A percentile compares a stretch with the other conserved stretches of the same genome.
Conservation (phyloP, 2,113 vertebrate species). For the Morone chrysops region DNA sequence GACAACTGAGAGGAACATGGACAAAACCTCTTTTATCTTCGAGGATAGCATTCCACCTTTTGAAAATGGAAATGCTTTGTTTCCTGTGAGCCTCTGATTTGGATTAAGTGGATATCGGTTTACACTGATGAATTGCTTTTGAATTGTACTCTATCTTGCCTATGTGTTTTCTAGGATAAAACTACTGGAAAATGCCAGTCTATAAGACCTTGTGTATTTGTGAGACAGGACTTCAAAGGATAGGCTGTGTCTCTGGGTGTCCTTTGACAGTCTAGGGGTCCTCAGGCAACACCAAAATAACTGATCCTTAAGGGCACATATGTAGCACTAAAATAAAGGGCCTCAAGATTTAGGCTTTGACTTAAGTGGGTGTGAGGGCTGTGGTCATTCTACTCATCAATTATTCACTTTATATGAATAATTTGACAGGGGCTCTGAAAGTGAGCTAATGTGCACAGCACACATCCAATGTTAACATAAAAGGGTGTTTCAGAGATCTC, state of each 20-base stretch:
- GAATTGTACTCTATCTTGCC: conserved; percentile 4
- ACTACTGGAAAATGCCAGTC: not conserved
- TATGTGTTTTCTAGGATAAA: not conserved
- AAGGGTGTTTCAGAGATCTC: conserved; percentile 63
- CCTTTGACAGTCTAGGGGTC: conserved; percentile 59
- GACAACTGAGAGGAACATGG: conserved; percentile 60
- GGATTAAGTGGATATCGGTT: conserved; percentile 46
- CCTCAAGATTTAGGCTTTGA: conserved; percentile 48
- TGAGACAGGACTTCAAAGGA: conserved; percentile 70
- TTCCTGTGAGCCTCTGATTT: conserved; percentile 42
- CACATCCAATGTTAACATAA: conserved; percentile 54
- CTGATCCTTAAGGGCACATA: conserved; percentile 63
- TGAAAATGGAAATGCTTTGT: conserved; percentile 61
- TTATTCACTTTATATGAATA: conserved; percentile 71
- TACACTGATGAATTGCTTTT: conserved; percentile 22
- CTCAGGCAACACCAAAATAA: conserved; percentile 73
- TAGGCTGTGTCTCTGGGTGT: conserved; percentile 61
- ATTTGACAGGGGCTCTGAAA: conserved; percentile 65
- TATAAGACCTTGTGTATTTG: conserved; percentile 36
- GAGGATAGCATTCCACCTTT: conserved; percentile 65
- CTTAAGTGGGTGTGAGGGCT: conserved; percentile 61
- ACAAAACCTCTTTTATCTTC: conserved; percentile 69
- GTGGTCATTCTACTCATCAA: conserved; percentile 59
- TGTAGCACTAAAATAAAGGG: conserved; percentile 60
- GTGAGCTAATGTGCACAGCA: conserved; percentile 59